Conservation (phyloP, 2,113 vertebrate species). For the Numenius arquata region DNA sequence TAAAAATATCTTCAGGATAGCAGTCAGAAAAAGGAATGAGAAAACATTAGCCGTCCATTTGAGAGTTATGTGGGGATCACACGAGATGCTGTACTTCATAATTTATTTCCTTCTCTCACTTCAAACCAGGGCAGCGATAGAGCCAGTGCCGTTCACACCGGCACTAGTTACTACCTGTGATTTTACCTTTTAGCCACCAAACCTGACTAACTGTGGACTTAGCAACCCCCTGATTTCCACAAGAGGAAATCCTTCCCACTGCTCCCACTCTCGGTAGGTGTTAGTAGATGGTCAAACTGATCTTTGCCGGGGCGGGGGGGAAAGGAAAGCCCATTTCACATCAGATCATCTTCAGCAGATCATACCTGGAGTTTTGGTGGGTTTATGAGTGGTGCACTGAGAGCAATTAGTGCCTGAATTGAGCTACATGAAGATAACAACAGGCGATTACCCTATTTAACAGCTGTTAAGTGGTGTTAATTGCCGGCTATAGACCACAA, state of each 20-base stretch:
- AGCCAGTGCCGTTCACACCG: background rate
- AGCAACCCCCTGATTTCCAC: fast-evolving
- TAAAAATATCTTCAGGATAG: background rate
- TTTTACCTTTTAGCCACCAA: background rate
- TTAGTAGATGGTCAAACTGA: background rate
- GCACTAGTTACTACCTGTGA: background rate
- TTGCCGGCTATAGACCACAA: conserved; percentile 69
- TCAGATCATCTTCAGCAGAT: conserved; percentile 17
- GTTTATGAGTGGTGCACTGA: conserved; percentile 52
- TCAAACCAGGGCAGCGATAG: background rate
- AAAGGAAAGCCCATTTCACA: background rate
- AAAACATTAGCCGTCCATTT: background rate
- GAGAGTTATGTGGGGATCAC: fast-evolving
- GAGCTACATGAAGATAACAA: conserved; percentile 66
- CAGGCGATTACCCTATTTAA: conserved; percentile 59
- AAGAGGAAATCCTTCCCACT: background rate
- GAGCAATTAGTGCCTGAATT: conserved; percentile 67
- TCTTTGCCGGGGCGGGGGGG: no score
- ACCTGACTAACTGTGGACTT: background rate
- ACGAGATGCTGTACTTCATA: background rate
- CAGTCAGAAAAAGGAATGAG: background rate
- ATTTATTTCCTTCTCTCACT: background rate
- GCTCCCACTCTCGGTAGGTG: background rate
- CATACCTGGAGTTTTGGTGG: conserved; percentile 26
- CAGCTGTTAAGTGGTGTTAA: conserved; percentile 75